Conservation (phyloP, 2,888 invertebrate genomes). For the Nomada ruficornis region DNA sequence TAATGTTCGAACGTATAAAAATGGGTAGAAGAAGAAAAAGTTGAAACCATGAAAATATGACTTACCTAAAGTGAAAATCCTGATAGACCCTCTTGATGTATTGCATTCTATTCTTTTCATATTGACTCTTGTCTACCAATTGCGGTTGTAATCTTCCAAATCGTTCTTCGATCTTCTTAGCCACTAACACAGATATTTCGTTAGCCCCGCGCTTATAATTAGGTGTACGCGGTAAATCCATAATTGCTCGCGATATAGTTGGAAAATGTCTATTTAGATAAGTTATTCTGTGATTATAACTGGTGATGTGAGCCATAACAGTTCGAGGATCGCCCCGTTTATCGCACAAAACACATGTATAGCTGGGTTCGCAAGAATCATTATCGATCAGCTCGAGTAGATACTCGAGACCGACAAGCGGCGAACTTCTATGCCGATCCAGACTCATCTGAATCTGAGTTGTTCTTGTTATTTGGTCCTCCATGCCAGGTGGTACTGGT, state of each 20-base stretch:
- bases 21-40: background rate
- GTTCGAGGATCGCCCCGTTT: slow-evolving; percentile 92
- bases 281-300: slow-evolving; percentile 90
- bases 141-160: slow-evolving; percentile 89
- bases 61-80: slow-evolving; percentile 88
- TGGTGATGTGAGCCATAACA: slow-evolving; percentile 91
- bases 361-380: slow-evolving; percentile 89
- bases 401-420: slow-evolving; percentile 91
- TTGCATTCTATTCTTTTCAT: slow-evolving; percentile 87
- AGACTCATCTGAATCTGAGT: slow-evolving; percentile 86
- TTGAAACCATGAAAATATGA: slow-evolving; percentile 46
- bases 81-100: slow-evolving; percentile 88
- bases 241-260: slow-evolving; percentile 86
- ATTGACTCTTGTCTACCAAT: slow-evolving; percentile 89
- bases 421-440: slow-evolving; percentile 85
- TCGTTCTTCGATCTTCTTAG: slow-evolving; percentile 90
- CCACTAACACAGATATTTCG: slow-evolving; percentile 85
- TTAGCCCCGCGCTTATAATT: slow-evolving; percentile 85
- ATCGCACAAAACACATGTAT: slow-evolving; percentile 91
- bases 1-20: background rate
- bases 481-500: slow-evolving; percentile 90
- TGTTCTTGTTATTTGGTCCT: slow-evolving; percentile 86
- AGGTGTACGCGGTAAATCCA: slow-evolving; percentile 87
- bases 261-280: slow-evolving; percentile 89
- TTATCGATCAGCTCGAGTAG: slow-evolving; percentile 90